phyloP scores from a whole-genome alignment of 2,113 vertebrate species.

The Gavia stellata region DNA sequence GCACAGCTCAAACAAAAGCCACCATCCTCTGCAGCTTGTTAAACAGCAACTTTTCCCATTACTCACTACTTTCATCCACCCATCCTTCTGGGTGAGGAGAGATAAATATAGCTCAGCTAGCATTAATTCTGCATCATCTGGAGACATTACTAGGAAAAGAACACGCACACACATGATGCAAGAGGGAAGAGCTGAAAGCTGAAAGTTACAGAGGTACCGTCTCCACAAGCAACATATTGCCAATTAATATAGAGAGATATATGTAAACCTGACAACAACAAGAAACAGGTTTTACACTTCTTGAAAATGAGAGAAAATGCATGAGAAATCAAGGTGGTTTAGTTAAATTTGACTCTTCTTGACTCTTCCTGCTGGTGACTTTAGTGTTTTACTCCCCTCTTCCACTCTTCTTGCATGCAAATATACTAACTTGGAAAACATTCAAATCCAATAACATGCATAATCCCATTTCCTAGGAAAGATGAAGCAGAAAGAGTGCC shows the following conservation, averaged over 20 bases:
- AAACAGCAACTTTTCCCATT: constrained; percentile 16
- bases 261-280: not conserved
- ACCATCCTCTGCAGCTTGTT: not conserved
- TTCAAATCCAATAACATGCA: not conserved
- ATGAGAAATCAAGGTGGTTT: not conserved
- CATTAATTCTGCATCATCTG: constrained; percentile 24
- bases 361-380: not conserved
- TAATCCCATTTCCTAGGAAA: not conserved
- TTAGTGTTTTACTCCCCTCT: not conserved
- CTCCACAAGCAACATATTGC: not conserved
- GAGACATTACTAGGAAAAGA: not conserved
- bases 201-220: not conserved
- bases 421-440: not conserved
- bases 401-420: not conserved
- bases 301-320: not conserved
- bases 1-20: constrained; percentile 1
- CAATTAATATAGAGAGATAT: not conserved
- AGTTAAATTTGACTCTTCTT: not conserved
- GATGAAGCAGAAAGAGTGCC: not conserved
- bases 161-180: not conserved
- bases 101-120: constrained; percentile 26
- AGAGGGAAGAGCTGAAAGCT: not conserved
- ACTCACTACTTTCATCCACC: constrained; percentile 44
- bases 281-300: not conserved
- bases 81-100: constrained; percentile 33